Percentiles rank a stretch among this genome's conserved stretches.
Evolutionary conservation across 2,797 vertebrate genomes (phyloP).

Genomic region (Rhinichthys osculus): DNA sequence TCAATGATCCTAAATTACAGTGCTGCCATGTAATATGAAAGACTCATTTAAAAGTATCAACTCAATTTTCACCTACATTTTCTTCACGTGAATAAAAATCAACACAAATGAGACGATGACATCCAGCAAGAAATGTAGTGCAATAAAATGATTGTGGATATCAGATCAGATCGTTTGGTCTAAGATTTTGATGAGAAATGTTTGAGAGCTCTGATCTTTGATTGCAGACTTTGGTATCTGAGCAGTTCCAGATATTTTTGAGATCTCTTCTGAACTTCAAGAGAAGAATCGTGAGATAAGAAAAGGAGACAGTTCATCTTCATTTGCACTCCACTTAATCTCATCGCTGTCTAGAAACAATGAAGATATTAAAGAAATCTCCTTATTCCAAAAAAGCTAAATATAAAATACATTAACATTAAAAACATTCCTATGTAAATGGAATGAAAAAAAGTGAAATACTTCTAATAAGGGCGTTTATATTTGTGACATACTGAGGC

Average conservation of each 20-base stretch:
- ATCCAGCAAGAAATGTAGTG: neutral
- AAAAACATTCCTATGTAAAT: neutral
- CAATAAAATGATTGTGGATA: neutral
- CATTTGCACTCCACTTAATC: neutral
- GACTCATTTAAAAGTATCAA: neutral
- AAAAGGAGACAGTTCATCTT: neutral
- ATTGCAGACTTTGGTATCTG: neutral
- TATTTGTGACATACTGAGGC: neutral
- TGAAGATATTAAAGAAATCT: neutral
- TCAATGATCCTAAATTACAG: conserved; percentile 1
- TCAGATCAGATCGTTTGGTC: neutral
- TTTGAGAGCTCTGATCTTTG: neutral
- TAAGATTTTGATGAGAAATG: neutral
- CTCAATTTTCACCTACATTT: neutral
- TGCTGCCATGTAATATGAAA: neutral
- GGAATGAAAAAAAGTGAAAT: neutral
- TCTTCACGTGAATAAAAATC: neutral
- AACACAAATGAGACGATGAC: neutral
- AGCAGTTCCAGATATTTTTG: neutral
- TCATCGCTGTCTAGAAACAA: neutral
- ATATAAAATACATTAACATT: neutral
- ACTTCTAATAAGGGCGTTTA: neutral
- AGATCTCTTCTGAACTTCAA: neutral
- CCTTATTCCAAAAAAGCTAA: neutral
- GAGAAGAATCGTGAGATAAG: neutral